These are phyloP conservation scores for Rafetus swinhoei DNA, from an alignment of 2,113 vertebrate genomes.

Conservation along the genomic window DNA sequence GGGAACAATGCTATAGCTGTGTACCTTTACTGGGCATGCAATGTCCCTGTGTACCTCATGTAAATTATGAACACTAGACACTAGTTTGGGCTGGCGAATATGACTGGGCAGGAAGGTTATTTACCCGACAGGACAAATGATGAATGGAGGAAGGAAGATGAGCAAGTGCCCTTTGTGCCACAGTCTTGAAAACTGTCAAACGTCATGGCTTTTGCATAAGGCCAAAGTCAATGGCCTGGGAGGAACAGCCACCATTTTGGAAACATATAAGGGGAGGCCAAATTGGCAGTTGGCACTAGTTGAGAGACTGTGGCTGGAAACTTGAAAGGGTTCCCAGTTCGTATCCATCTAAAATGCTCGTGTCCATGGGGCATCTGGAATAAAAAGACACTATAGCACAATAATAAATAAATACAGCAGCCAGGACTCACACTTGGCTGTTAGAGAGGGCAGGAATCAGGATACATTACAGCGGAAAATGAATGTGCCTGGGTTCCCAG, in stretches of 20 bases:
- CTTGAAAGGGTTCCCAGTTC: not conserved
- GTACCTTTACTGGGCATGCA: too few relatives aligned
- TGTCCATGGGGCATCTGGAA: not conserved
- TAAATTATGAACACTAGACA: not conserved
- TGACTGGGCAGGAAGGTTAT: not conserved
- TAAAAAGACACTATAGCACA: not conserved
- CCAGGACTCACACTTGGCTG: not conserved
- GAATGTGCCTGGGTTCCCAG: not conserved
- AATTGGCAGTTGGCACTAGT: not conserved
- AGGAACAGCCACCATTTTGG: not conserved
- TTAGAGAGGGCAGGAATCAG: not conserved
- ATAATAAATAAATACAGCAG: not conserved
- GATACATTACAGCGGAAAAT: not conserved
- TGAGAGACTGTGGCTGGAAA: not conserved
- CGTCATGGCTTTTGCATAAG: not conserved
- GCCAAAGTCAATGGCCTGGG: not conserved
- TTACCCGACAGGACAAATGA: not conserved
- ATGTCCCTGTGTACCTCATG: not conserved
- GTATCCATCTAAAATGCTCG: not conserved
- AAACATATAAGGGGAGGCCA: not conserved
- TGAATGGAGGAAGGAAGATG: not conserved
- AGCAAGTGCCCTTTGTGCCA: not conserved
- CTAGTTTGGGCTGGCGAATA: not conserved
- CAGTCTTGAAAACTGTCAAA: not conserved
- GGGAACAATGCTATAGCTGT: too few relatives aligned